Conservation (phyloP, 2,797 vertebrate genomes). For the Lepus oiostolus region DNA sequence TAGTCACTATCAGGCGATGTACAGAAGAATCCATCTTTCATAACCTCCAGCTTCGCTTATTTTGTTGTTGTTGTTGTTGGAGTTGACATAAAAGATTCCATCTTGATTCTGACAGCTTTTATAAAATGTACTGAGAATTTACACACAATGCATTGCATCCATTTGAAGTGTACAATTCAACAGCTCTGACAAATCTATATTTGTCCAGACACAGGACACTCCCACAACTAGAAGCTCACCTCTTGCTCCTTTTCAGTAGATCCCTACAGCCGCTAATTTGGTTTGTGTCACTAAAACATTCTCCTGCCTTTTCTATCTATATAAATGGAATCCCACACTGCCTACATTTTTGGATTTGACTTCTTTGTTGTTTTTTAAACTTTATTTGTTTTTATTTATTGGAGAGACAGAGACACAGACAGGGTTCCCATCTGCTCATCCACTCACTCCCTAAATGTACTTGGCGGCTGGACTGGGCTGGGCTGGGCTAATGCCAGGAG, state of each 20-base stretch:
- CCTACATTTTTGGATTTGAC: neutral
- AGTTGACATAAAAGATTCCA: no score
- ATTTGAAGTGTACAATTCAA: neutral
- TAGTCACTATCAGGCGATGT: no score
- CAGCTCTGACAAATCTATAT: neutral
- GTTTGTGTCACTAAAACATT: neutral
- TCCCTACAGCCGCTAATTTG: neutral
- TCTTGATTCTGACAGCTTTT: no score
- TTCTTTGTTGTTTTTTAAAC: neutral
- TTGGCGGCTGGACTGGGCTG: no score
- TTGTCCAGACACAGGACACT: neutral
- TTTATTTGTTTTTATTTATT: no score
- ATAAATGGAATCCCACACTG: neutral
- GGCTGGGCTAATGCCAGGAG: no score
- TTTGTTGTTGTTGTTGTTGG: no score
- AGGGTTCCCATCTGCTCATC: no score
- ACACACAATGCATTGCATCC: neutral
- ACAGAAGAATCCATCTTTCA: no score
- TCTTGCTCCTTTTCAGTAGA: neutral
- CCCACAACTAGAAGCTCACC: neutral
- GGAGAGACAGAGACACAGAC: no score
- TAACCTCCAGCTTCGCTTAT: no score
- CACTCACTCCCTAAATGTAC: no score
- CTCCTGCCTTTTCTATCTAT: constrained; percentile 14
- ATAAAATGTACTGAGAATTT: neutral